Evolutionary conservation across 2,113 vertebrate genomes (phyloP), one percentile per base, ranked within the genome.

Genomic region (Parus major): DNA sequence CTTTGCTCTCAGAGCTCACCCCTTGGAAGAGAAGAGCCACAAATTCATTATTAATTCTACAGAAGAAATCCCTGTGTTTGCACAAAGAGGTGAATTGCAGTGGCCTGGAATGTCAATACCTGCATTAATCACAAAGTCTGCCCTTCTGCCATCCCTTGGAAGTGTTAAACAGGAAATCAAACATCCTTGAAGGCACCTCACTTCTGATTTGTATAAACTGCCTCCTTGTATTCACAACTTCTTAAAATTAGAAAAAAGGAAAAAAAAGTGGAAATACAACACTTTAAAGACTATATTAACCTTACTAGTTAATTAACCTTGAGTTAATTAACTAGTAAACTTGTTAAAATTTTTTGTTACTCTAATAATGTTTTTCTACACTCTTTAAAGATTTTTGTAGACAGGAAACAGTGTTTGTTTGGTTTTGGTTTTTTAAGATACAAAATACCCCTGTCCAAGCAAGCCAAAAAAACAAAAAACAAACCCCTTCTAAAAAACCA

Each of bases 401-500:
- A 17, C 60, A 5, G 63, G 42, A 75, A 72, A 33, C 10, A 18
- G 7, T 50, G 15, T 68, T 47, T n/a, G 5, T 2, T 66, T 42
- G 9, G 6, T 49, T 69, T 71, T 31, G 27, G 5, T 11, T 64
- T 89, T 25, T 86, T 60, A 50, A 59, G 25, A 19, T 33, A n/a
- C 3, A 82, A 59, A 75, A 50, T 16, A 75, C 20, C 18, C 5
- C 7, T 52, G 23, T 59, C 9, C 25, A 36, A 63, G 29, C 47
- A 61, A 87, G 27, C 31, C 3, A 44, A 53, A 82, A 57, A 57
- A 29, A 15, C 4, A 23, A 33, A 55, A 12, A 1, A 11, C 8
- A 27, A 52, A 17, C 9, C 14, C 21, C 22, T n/a, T 47, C 27
- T 17, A 8, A 64, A 49, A 68, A 49, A 11, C 0, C 0, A 5